Evolutionary conservation across 2,113 vertebrate genomes (phyloP).

Genomic region (Nerophis ophidion): DNA sequence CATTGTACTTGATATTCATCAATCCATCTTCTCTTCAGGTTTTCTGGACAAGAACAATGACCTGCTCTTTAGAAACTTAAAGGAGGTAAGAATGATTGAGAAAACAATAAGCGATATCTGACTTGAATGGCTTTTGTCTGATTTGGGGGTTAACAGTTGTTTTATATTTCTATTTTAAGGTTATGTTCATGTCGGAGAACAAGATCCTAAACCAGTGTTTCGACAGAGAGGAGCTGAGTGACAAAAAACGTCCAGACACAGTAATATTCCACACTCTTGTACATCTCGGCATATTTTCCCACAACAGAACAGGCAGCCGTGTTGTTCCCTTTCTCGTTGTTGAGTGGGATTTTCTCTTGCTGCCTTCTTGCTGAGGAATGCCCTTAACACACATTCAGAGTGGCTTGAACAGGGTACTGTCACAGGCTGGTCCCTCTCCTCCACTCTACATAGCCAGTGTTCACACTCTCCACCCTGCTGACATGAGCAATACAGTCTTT

Average conservation of each 20-base stretch:
- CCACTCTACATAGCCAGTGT: slow-evolving; percentile 55
- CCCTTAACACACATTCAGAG: slow-evolving; percentile 29
- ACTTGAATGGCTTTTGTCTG: too few species aligned
- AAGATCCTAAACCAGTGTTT: slow-evolving; percentile 91
- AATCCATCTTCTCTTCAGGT: slow-evolving; percentile 65
- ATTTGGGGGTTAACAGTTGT: not conserved
- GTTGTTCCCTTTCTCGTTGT: slow-evolving; percentile 30
- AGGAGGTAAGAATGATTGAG: slow-evolving; percentile 80
- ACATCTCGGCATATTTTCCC: slow-evolving; percentile 43
- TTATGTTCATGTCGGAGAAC: slow-evolving; percentile 92
- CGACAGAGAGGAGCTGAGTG: slow-evolving; percentile 83
- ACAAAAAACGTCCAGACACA: slow-evolving; percentile 95
- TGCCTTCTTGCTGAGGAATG: slow-evolving; percentile 53
- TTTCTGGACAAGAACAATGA: slow-evolving; percentile 99
- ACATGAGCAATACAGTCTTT: not conserved
- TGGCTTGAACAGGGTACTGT: slow-evolving; percentile 30
- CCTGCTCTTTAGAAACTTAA: slow-evolving; percentile 94
- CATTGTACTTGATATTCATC: not conserved
- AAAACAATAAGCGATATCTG: not conserved
- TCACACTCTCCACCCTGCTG: slow-evolving; percentile 13
- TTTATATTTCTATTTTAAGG: slow-evolving; percentile 60
- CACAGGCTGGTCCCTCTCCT: slow-evolving; percentile 35
- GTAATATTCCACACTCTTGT: slow-evolving; percentile 59
- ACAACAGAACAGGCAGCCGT: slow-evolving; percentile 36
- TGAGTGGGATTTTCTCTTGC: slow-evolving; percentile 42